Conservation (phyloP, 2,888 invertebrate genomes). For the Watsonalla cultraria region DNA sequence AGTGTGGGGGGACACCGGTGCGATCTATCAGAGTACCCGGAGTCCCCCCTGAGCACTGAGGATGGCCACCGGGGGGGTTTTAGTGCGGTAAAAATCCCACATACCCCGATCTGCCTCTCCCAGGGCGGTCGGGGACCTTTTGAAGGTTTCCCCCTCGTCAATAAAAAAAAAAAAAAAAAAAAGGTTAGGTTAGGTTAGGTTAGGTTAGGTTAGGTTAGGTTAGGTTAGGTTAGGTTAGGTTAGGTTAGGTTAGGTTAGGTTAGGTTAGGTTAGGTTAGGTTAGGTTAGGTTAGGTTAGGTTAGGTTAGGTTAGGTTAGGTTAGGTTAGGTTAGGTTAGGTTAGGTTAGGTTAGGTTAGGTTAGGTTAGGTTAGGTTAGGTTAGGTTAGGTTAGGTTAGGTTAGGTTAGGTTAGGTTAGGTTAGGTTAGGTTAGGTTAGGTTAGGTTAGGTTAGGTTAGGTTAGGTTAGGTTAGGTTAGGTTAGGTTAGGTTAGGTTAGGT, state of each 20-base stretch:
- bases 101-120: too few species aligned
- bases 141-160: too few species aligned
- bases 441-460: conserved; percentile 15
- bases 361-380: conserved; percentile 11
- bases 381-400: conserved; percentile 11
- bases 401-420: conserved; percentile 11
- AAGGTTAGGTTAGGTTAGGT: conserved; percentile 18
- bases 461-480: conserved; percentile 14
- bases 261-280: conserved; percentile 9
- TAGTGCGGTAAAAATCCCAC: too few species aligned
- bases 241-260: conserved; percentile 5
- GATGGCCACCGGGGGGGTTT: too few species aligned
- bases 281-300: conserved; percentile 9
- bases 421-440: conserved; percentile 13
- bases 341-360: conserved; percentile 11
- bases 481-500: conserved; percentile 7
- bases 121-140: too few species aligned
- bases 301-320: conserved; percentile 14
- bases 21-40: too few species aligned
- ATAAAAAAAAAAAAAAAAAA: too few species aligned
- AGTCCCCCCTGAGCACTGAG: too few species aligned
- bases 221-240: conserved; percentile 2
- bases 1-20: too few species aligned
- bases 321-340: conserved; percentile 11
- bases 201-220: conserved; percentile 9